Conservation (phyloP, 2,888 invertebrate species). For the Patella ulyssiponensis region DNA sequence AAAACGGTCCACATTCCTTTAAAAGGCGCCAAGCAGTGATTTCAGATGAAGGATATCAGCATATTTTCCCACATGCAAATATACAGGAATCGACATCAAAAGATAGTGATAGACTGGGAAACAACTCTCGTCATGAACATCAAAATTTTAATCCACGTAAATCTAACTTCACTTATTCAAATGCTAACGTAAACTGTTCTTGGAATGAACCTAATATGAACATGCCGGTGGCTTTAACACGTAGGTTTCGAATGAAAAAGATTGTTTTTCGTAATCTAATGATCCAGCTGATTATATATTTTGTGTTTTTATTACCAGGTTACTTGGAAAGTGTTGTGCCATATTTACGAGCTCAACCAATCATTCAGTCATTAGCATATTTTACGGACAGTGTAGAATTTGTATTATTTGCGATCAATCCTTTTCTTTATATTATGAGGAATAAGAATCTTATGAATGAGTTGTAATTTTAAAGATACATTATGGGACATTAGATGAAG, state of each 20-base stretch:
- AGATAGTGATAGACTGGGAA: no score
- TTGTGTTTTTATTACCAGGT: background rate
- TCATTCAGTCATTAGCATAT: background rate
- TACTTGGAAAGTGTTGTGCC: background rate
- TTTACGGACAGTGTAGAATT: background rate
- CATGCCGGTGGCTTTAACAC: background rate
- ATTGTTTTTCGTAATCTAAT: conserved; percentile 1
- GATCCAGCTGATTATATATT: background rate
- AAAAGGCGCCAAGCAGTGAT: no score
- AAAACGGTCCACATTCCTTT: no score
- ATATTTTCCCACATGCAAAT: no score
- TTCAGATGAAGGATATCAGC: no score
- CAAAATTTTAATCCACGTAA: no score
- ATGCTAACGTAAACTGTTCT: no score
- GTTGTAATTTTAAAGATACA: background rate
- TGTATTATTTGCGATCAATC: background rate
- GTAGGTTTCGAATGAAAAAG: background rate
- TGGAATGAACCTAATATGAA: background rate
- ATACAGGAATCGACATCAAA: no score
- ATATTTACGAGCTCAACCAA: background rate
- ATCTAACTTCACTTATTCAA: no score
- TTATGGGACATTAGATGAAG: no score
- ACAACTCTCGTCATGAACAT: no score
- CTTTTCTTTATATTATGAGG: background rate
- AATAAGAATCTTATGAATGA: conserved; percentile 5